These are phyloP conservation scores for Nansenia antarctica DNA, from an alignment of 2,113 vertebrate species.

Conservation along the genomic window DNA sequence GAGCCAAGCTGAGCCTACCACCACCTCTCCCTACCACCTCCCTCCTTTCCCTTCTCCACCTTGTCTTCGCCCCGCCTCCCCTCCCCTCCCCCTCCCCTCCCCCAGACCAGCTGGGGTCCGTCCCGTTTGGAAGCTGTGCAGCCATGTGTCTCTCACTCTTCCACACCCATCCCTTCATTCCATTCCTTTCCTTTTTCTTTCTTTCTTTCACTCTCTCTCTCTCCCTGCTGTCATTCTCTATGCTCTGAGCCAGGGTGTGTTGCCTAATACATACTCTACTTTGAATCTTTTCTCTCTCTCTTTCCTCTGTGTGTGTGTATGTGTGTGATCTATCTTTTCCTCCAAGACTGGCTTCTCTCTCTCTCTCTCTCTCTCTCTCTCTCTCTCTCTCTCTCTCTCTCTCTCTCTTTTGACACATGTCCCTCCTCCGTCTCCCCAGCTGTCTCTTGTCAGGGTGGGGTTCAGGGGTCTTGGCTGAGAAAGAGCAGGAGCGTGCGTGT, in stretches of 20 bases:
- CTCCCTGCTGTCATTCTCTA: not conserved
- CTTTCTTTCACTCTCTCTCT: constrained; percentile 12
- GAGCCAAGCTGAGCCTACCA: not conserved
- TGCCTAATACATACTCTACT: too few species aligned
- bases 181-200: constrained; percentile 33
- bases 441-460: constrained; percentile 24
- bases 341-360: constrained; percentile 16
- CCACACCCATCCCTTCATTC: not conserved
- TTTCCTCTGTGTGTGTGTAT: too few species aligned
- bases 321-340: not conserved
- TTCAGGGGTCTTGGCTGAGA: not conserved
- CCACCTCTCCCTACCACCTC: too few species aligned
- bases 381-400: not conserved
- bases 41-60: not conserved
- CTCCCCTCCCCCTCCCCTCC: constrained; percentile 6
- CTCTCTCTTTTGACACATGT: constrained; percentile 23
- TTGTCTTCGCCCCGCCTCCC: not conserved
- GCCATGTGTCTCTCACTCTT: not conserved
- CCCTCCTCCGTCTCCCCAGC: constrained; percentile 34
- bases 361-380: not conserved
- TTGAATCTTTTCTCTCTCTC: not conserved
- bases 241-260: too few species aligned
- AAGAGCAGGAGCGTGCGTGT: not conserved
- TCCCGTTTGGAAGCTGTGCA: not conserved
- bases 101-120: constrained; percentile 47